Conservation (phyloP, 2,797 vertebrate genomes). For the Prunella strophiata region DNA sequence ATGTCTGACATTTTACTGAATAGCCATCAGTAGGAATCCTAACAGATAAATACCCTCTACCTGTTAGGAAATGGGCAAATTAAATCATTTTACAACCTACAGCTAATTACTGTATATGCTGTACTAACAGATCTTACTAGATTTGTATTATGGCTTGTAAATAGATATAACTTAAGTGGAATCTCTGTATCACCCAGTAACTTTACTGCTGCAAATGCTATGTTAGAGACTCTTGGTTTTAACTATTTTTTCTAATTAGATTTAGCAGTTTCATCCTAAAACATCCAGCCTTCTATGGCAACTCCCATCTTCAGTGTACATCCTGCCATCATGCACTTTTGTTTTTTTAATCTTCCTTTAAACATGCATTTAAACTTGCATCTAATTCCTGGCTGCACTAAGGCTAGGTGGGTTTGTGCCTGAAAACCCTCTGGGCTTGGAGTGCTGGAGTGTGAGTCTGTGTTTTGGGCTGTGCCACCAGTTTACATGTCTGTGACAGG, state of each 20-base stretch:
- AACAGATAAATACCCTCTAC: not conserved
- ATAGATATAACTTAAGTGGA: constrained; percentile 54
- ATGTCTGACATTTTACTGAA: constrained; percentile 46
- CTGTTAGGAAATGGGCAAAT: not conserved
- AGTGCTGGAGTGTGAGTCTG: not conserved
- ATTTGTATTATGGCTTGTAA: constrained; percentile 61
- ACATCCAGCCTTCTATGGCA: not conserved
- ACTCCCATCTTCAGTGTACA: not conserved
- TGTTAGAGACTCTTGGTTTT: not conserved
- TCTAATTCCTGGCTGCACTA: constrained; percentile 14
- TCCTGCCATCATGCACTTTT: constrained; percentile 23
- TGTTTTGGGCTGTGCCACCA: constrained; percentile 32
- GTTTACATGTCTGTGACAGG: constrained; percentile 37
- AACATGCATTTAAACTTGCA: not conserved
- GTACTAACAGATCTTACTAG: constrained; percentile 46
- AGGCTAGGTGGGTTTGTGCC: not conserved
- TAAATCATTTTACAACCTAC: constrained; percentile 19
- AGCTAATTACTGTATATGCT: constrained; percentile 39
- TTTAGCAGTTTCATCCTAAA: not conserved
- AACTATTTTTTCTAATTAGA: not conserved
- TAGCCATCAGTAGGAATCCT: not conserved
- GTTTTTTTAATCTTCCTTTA: not conserved
- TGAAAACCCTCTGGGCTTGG: not conserved
- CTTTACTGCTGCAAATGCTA: not conserved
- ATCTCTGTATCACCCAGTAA: not conserved